A percentile compares a stretch with the other conserved stretches of the same genome.
Conservation (phyloP, 2,113 vertebrate genomes). For the Gymnocephalus cernua region DNA sequence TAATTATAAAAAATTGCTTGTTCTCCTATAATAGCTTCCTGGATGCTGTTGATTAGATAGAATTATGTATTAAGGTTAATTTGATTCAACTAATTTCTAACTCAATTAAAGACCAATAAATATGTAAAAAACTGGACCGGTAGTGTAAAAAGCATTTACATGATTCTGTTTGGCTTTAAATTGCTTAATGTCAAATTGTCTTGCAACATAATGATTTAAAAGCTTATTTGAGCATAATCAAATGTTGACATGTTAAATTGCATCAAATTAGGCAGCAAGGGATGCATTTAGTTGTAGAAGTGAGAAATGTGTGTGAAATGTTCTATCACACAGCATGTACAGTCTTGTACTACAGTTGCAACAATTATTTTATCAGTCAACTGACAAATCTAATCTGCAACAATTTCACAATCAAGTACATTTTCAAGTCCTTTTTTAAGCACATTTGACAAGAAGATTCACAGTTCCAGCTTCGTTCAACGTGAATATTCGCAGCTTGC, state of each 20-base stretch:
- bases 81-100: constrained; percentile 27
- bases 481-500: not conserved
- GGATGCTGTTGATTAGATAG: constrained; percentile 47
- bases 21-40: constrained; percentile 27
- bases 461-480: not conserved
- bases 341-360: not conserved
- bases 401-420: not conserved
- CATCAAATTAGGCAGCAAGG: not conserved
- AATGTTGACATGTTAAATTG: not conserved
- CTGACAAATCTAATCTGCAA: no score
- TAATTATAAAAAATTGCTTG: constrained; percentile 36
- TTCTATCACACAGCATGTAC: not conserved
- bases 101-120: constrained; percentile 36
- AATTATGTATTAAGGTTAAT: constrained; percentile 39
- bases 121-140: not conserved
- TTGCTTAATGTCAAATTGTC: not conserved
- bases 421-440: not conserved
- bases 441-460: not conserved
- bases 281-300: not conserved
- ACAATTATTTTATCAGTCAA: not conserved
- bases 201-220: not conserved
- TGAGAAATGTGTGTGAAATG: not conserved
- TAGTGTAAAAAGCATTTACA: constrained; percentile 6
- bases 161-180: not conserved
- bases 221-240: constrained; percentile 9